These are phyloP conservation scores for Nyctalus aviator DNA, from an alignment of 2,797 vertebrate species.

Conservation along the genomic window DNA sequence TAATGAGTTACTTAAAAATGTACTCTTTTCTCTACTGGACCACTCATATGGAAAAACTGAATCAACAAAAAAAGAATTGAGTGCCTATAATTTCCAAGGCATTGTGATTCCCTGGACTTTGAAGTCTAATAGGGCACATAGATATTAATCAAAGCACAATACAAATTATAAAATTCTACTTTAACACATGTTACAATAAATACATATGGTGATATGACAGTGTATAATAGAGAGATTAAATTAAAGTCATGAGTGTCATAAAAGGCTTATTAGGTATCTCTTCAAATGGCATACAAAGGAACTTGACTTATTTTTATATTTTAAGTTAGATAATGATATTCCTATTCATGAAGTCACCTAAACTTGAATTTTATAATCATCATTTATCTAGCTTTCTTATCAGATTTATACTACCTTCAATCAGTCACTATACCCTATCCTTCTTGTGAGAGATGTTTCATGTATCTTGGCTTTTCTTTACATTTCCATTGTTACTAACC, in stretches of 20 bases:
- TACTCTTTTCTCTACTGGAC: background rate
- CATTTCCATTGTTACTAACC: background rate
- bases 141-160: background rate
- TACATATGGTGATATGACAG: background rate
- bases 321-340: background rate
- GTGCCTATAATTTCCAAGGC: background rate
- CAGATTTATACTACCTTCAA: background rate
- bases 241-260: background rate
- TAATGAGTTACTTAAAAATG: background rate
- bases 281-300: background rate
- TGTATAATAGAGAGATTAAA: background rate
- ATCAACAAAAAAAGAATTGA: slow-evolving; percentile 5
- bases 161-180: background rate
- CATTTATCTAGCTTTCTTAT: background rate
- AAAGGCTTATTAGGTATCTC: background rate
- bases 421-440: background rate
- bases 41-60: background rate
- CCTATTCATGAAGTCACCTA: background rate
- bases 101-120: background rate
- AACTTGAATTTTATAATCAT: slow-evolving; percentile 4
- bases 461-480: background rate
- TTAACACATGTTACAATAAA: background rate
- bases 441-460: background rate
- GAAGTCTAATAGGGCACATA: background rate
- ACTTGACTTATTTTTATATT: slow-evolving; percentile 32